Conservation (phyloP, 2,113 vertebrate species). For the Pygoscelis antarcticus region DNA sequence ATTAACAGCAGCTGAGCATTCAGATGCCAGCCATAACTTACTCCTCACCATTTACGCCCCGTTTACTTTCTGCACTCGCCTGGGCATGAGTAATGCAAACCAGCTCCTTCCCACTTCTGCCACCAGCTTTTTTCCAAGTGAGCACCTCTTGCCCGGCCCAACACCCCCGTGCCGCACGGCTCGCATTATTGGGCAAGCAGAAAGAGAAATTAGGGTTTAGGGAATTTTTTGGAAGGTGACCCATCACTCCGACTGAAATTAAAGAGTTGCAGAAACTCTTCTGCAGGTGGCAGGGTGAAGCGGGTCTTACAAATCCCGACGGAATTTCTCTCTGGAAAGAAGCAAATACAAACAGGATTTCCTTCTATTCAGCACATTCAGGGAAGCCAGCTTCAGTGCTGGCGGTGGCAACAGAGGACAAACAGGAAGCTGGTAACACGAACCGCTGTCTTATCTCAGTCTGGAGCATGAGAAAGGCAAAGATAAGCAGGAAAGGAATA, state of each 20-base stretch:
- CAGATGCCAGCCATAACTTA: constrained; percentile 22
- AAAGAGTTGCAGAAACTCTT: not conserved
- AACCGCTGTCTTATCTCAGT: not conserved
- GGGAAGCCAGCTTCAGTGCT: not conserved
- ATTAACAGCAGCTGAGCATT: constrained; percentile 52
- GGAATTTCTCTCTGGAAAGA: not conserved
- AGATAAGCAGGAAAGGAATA: not conserved
- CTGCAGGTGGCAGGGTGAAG: not conserved
- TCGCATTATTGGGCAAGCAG: fast-evolving
- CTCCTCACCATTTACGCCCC: not conserved
- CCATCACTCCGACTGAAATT: not conserved
- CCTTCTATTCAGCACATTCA: not conserved
- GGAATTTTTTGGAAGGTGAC: not conserved
- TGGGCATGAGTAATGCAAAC: not conserved
- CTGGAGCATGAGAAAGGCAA: not conserved
- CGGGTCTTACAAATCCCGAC: fast-evolving
- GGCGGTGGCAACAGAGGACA: not conserved
- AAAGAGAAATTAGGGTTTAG: not conserved
- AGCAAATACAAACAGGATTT: not conserved
- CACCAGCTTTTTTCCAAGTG: not conserved
- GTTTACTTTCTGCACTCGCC: not conserved
- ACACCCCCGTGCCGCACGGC: fast-evolving
- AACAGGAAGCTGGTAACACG: not conserved
- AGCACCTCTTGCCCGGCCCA: not conserved
- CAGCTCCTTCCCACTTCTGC: not conserved